These are phyloP conservation scores for Drosophila azteca DNA, from an alignment of 1,140 invertebrate genomes.

Conservation along the genomic window DNA sequence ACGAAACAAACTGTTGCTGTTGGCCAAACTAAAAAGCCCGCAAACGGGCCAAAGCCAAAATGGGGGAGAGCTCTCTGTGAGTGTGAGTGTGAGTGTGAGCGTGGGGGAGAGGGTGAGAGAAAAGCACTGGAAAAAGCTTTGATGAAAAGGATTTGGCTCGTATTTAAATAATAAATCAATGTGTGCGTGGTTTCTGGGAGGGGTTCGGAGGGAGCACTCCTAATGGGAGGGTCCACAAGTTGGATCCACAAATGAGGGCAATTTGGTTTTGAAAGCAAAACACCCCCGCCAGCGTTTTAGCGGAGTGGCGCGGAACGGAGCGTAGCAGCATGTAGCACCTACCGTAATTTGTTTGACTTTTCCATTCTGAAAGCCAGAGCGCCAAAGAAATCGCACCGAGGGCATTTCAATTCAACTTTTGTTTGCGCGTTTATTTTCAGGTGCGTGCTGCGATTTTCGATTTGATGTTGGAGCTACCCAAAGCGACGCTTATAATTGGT, in stretches of 20 bases:
- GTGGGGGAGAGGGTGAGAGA: slow-evolving; percentile 4
- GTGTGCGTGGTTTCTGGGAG: slow-evolving; percentile 17
- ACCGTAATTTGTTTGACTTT: slow-evolving; percentile 62
- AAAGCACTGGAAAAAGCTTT: slow-evolving; percentile 57
- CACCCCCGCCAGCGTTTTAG: slow-evolving; percentile 15
- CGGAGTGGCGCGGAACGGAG: neutral
- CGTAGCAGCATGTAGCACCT: slow-evolving; percentile 6
- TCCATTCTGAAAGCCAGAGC: slow-evolving; percentile 59
- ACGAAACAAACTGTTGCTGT: slow-evolving; percentile 77
- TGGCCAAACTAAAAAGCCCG: slow-evolving; percentile 9
- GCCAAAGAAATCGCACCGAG: slow-evolving; percentile 68
- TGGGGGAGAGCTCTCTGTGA: neutral
- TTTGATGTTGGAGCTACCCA: slow-evolving; percentile 28
- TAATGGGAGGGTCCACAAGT: neutral
- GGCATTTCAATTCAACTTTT: slow-evolving; percentile 48
- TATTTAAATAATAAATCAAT: slow-evolving; percentile 75
- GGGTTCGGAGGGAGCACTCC: neutral
- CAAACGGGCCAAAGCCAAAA: slow-evolving; percentile 24
- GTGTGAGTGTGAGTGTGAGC: neutral
- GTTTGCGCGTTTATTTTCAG: slow-evolving; percentile 24
- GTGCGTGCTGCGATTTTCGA: slow-evolving; percentile 36
- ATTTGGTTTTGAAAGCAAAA: slow-evolving; percentile 27
- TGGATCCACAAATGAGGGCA: slow-evolving; percentile 43
- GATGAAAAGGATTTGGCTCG: slow-evolving; percentile 60
- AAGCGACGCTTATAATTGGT: slow-evolving; percentile 16